Conservation (phyloP, 1,140 invertebrate species). For the Dryas iulia region DNA sequence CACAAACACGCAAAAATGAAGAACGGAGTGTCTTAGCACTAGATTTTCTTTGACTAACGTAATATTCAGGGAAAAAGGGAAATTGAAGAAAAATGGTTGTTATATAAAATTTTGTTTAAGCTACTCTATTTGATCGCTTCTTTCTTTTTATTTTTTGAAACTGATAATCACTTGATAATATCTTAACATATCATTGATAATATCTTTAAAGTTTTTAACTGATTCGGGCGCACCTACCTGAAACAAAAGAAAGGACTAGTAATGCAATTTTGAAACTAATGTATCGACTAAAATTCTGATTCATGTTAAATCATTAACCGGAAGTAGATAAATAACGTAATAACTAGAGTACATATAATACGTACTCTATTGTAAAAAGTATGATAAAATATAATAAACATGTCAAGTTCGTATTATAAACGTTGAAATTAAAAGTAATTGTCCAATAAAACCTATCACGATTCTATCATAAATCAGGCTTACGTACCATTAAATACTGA, state of each 20-base stretch:
- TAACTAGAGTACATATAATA: neutral
- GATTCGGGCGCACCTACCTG: too few relatives aligned
- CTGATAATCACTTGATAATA: neutral
- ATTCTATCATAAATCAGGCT: neutral
- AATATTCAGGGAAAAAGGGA: too few relatives aligned
- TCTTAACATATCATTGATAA: neutral
- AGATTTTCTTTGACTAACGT: too few relatives aligned
- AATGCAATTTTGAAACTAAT: too few relatives aligned
- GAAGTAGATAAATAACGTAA: neutral
- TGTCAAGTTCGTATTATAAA: neutral
- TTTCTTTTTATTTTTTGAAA: neutral
- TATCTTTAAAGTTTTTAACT: too few relatives aligned
- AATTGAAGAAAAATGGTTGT: too few relatives aligned
- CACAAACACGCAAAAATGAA: too few relatives aligned
- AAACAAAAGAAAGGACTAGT: too few relatives aligned
- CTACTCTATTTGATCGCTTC: neutral
- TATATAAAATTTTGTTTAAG: neutral
- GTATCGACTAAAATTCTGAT: too few relatives aligned
- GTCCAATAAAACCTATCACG: constrained; percentile 1
- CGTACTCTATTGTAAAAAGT: neutral
- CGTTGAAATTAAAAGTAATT: neutral
- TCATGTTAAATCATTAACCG: neutral
- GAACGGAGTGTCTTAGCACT: too few relatives aligned
- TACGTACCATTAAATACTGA: neutral
- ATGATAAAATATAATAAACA: neutral